Evolutionary conservation across 2,113 vertebrate species (phyloP).

Genomic region (Microtus montanus): DNA sequence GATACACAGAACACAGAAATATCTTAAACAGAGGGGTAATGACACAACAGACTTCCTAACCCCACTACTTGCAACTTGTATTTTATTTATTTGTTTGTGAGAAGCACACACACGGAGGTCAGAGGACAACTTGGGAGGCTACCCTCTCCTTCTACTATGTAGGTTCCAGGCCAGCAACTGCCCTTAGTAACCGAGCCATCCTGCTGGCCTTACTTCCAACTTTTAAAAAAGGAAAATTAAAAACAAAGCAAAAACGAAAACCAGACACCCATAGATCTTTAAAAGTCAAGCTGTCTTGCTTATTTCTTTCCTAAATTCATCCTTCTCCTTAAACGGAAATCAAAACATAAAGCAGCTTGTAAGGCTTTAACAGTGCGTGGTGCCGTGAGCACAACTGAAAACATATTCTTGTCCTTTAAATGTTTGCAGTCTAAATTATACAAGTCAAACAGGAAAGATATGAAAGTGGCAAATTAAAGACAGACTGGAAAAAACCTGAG

Average conservation of each 20-base stretch:
- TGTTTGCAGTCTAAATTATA: slow-evolving; percentile 17
- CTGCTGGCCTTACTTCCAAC: neutral
- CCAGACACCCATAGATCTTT: slow-evolving; percentile 9
- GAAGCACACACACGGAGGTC: too few relatives aligned
- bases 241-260: neutral
- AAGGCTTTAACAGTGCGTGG: neutral
- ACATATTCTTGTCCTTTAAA: slow-evolving; percentile 32
- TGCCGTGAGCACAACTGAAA: neutral
- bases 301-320: slow-evolving; percentile 22
- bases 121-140: neutral
- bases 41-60: neutral
- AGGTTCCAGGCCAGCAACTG: neutral
- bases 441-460: slow-evolving; percentile 52
- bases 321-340: slow-evolving; percentile 37
- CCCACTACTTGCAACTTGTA: neutral
- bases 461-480: slow-evolving; percentile 6
- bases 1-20: neutral
- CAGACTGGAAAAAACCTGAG: neutral
- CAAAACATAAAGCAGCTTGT: neutral
- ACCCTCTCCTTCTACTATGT: neutral
- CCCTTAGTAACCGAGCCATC: neutral
- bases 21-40: neutral
- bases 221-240: slow-evolving; percentile 32
- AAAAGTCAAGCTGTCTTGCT: slow-evolving; percentile 17
- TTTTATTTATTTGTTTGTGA: neutral